phyloP scores from a whole-genome alignment of 2,888 invertebrate species.

The Catocala sponsa region DNA sequence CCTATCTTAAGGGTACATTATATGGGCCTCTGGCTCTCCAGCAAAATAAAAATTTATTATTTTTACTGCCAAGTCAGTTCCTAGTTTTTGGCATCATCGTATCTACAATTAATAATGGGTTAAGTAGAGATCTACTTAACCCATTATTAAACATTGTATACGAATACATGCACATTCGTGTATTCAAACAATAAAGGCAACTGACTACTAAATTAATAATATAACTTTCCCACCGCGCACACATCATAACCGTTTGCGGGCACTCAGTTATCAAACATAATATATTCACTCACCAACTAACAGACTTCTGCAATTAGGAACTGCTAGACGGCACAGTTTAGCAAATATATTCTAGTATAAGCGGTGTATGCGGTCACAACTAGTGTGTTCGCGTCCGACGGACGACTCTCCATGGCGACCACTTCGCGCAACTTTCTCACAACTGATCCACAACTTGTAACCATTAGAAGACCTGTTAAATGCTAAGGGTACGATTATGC shows the following conservation, averaged over 20 bases:
- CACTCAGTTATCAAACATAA: slow-evolving; percentile 59
- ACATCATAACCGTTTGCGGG: slow-evolving; percentile 45
- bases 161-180: neutral
- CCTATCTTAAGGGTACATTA: no score
- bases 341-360: slow-evolving; percentile 67
- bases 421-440: slow-evolving; percentile 47
- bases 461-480: slow-evolving; percentile 58
- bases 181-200: neutral
- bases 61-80: no score
- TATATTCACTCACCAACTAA: slow-evolving; percentile 41
- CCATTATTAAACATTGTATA: no score
- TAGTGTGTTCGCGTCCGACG: slow-evolving; percentile 38
- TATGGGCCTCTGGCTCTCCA: no score
- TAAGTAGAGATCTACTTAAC: no score
- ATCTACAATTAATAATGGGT: no score
- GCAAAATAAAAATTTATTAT: no score
- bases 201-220: neutral
- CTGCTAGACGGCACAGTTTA: slow-evolving; percentile 63
- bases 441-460: slow-evolving; percentile 54
- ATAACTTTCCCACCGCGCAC: slow-evolving; percentile 21
- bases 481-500: slow-evolving; percentile 52
- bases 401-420: slow-evolving; percentile 41
- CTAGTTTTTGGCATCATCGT: no score
- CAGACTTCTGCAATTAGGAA: slow-evolving; percentile 69
- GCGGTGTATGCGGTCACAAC: slow-evolving; percentile 64